A percentile compares a stretch with the other conserved stretches of the same genome.
These are phyloP conservation scores for Leptoclinus maculatus DNA, from an alignment of 2,797 vertebrate genomes.

Conservation along the genomic window DNA sequence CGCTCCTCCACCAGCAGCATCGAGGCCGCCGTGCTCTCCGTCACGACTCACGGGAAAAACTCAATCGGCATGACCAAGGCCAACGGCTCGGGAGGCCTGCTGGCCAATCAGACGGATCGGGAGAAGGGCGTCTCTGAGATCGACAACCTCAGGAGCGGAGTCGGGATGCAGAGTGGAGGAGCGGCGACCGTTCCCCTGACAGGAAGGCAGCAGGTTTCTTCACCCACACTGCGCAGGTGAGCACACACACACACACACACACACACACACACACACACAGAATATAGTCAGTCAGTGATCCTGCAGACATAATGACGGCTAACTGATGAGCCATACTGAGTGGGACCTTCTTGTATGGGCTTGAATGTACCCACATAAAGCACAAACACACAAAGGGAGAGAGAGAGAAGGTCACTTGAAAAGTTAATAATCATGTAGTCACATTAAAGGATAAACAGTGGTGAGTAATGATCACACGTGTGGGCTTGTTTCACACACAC, in stretches of 20 bases:
- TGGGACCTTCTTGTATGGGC: conserved; percentile 45
- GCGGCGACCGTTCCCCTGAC: conserved; percentile 82
- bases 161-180: conserved; percentile 81
- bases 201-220: conserved; percentile 93
- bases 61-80: conserved; percentile 74
- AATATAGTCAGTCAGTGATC: conserved; percentile 13
- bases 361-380: conserved; percentile 40
- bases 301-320: conserved; percentile 34
- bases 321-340: conserved; percentile 39
- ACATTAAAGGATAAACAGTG: conserved; percentile 51
- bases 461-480: conserved; percentile 63
- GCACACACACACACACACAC: conserved; percentile 34
- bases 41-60: conserved; percentile 73
- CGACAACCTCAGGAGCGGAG: conserved; percentile 89
- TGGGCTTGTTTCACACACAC: conserved; percentile 52
- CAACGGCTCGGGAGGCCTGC: conserved; percentile 83
- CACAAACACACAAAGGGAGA: not conserved
- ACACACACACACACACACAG: conserved; percentile 32
- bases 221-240: conserved; percentile 97
- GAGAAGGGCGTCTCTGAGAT: conserved; percentile 94
- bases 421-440: conserved; percentile 49
- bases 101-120: conserved; percentile 95
- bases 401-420: conserved; percentile 15
- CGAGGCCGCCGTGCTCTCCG: conserved; percentile 89
- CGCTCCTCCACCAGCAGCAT: conserved; percentile 98